Evolutionary conservation across 2,888 invertebrate genomes (phyloP), one percentile per base, ranked within the genome.

Genomic region (Leucophora obtusa): DNA sequence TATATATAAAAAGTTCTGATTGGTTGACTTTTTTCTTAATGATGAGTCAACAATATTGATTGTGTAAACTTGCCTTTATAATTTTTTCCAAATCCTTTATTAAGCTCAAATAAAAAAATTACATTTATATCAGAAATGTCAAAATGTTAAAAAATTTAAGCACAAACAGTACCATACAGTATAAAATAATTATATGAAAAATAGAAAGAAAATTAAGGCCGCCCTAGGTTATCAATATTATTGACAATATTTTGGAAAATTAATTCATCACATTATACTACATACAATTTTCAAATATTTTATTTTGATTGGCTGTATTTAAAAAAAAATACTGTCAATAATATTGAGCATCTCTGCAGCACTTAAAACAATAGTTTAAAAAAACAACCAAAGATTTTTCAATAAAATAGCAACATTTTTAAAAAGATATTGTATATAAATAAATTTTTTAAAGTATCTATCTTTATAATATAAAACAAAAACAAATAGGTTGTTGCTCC

Each of bases 321-420:
- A 17, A 62, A 47, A 47, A 50, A 28, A 51, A 63, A 24, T 17
- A 28, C 6, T 28, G 28, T 33, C 17, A 51, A 63, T 11, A 54
- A 66, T 38, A 38, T 38, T 38, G 2, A 28, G 3, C 4, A 28
- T 38, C 11, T 38, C 3, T 38, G 10, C 11, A 38, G 14, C 38
- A 38, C 14, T 14, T n/a, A 47, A 47, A 47, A 47, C 43, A 47
- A 47, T 47, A 47, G 43, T 68, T 54, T 14, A 58, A n/a, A 15
- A n/a, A 73, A 81, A 74, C 77, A 81, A 81, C 81, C 81, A 81
- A 81, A 81, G 81, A 81, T 81, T 74, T 65, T 58, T 33, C 43
- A 43, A 43, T 6, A 62, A 35, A 47, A 47, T 43, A 11, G n/a
- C 50, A 54, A 63, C 47, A 15, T 43, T 50, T 50, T 50, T 11